phyloP scores from a whole-genome alignment of 2,888 invertebrate species.

The Sinopyrophorus schimmeli region DNA sequence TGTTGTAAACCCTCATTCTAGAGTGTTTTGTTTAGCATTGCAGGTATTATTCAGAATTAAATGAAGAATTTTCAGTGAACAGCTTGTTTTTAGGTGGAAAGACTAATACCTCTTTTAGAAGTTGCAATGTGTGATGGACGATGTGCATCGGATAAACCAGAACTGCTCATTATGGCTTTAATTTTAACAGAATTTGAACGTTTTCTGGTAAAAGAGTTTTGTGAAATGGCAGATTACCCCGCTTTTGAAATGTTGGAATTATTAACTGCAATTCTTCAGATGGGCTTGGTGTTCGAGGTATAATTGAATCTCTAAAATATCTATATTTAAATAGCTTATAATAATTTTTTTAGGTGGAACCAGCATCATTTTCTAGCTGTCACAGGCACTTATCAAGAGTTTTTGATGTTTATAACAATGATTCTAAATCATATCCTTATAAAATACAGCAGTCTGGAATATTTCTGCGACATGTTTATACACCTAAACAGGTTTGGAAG shows the following conservation, averaged over 20 bases:
- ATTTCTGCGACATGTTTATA: too few species aligned
- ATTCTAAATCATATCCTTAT: slow-evolving; percentile 67
- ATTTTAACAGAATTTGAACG: slow-evolving; percentile 71
- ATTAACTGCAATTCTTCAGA: slow-evolving; percentile 71
- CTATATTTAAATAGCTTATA: too few species aligned
- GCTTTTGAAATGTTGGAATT: slow-evolving; percentile 62
- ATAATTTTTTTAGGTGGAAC: too few species aligned
- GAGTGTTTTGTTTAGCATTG: too few species aligned
- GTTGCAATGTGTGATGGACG: slow-evolving; percentile 75
- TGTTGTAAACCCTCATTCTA: too few species aligned
- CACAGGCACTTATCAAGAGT: slow-evolving; percentile 67
- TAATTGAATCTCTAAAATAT: too few species aligned
- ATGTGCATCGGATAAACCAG: slow-evolving; percentile 73
- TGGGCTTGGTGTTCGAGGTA: too few species aligned
- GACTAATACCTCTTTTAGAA: slow-evolving; percentile 71
- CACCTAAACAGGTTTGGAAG: too few species aligned
- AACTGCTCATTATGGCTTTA: slow-evolving; percentile 77
- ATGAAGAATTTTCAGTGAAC: too few species aligned
- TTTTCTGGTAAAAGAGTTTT: slow-evolving; percentile 39
- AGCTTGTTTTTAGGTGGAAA: slow-evolving; percentile 59
- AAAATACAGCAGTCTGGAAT: too few species aligned
- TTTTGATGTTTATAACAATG: slow-evolving; percentile 72
- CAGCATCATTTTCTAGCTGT: slow-evolving; percentile 65
- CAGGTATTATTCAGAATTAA: too few species aligned
- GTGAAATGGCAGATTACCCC: slow-evolving; percentile 42